Percentiles rank a stretch among this genome's conserved stretches.
Conservation (phyloP, 2,888 invertebrate species). For the Antheraea yamamai region DNA sequence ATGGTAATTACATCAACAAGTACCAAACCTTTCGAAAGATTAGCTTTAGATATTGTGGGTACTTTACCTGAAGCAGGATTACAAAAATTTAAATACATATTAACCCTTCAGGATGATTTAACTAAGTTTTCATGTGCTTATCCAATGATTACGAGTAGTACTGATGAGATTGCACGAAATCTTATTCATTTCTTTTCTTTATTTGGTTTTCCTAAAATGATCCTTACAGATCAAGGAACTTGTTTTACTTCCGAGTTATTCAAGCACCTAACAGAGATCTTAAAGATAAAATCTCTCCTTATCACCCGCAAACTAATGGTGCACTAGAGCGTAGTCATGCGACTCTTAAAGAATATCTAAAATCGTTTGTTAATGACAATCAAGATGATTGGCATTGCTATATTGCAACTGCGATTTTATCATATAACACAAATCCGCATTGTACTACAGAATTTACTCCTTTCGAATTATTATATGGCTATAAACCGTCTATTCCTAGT, state of each 20-base stretch:
- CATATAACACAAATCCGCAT: no score
- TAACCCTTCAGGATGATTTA: constrained; percentile 30
- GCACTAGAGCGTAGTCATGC: no score
- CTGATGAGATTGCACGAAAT: constrained; percentile 2
- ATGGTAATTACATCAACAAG: no score
- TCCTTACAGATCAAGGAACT: constrained; percentile 32
- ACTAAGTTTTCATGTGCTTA: constrained; percentile 30
- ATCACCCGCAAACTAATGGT: no score
- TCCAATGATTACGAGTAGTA: constrained; percentile 24
- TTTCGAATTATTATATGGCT: no score
- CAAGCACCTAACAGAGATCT: constrained; percentile 12
- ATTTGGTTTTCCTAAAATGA: constrained; percentile 32
- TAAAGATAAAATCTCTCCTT: background rate
- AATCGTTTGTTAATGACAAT: no score
- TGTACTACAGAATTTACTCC: no score
- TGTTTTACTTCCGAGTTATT: constrained; percentile 16
- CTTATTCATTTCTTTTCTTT: constrained; percentile 4
- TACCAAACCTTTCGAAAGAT: constrained; percentile 4
- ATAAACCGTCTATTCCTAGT: no score
- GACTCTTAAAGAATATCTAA: no score
- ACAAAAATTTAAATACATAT: constrained; percentile 27
- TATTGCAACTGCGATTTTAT: no score
- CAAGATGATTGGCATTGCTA: no score
- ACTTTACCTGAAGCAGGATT: constrained; percentile 11
- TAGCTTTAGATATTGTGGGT: constrained; percentile 6